Evolutionary conservation across 2,113 vertebrate genomes (phyloP).

Genomic region (Phainopepla nitens): DNA sequence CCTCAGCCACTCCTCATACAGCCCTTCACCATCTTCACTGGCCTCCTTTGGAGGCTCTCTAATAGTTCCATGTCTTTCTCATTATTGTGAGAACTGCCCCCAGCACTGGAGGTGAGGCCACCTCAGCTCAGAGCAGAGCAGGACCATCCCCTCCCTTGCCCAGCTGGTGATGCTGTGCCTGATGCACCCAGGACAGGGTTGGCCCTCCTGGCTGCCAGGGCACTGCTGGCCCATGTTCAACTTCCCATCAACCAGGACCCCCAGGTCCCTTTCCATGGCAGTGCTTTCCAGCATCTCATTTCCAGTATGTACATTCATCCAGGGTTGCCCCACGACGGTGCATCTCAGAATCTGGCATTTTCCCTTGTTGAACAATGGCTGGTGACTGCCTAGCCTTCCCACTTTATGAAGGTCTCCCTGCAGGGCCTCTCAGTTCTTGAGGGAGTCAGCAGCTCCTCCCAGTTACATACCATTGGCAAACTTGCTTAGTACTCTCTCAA

Average conservation of each 20-base stretch:
- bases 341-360: neutral
- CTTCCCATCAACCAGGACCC: rapidly evolving
- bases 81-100: rapidly evolving
- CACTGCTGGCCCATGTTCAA: neutral
- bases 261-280: neutral
- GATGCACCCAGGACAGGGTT: neutral
- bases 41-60: neutral
- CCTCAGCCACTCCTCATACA: neutral
- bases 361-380: neutral
- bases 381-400: neutral
- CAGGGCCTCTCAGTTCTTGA: neutral
- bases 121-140: neutral
- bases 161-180: rapidly evolving
- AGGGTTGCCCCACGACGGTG: neutral
- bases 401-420: neutral
- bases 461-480: neutral
- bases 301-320: neutral
- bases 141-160: neutral
- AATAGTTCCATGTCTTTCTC: rapidly evolving
- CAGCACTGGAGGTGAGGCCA: rapidly evolving
- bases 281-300: neutral
- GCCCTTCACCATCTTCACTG: rapidly evolving
- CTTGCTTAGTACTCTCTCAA: neutral
- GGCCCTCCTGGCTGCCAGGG: neutral
- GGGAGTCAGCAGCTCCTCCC: neutral